phyloP scores from a whole-genome alignment of 2,113 vertebrate species.

The Eurystomus gularis region DNA sequence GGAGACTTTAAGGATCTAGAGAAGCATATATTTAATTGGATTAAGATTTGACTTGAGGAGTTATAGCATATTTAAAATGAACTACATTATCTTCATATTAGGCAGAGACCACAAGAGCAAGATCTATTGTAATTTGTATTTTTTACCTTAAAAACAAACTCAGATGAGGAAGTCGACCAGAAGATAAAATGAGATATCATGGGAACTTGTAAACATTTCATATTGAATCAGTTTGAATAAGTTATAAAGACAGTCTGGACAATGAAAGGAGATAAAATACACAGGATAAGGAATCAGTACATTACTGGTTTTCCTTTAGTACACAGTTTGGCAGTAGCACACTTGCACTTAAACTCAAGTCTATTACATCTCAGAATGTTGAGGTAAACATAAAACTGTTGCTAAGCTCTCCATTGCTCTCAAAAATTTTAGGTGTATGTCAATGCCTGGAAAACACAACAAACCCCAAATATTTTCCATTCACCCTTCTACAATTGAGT shows the following conservation, averaged over 20 bases:
- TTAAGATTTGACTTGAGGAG: constrained; percentile 42
- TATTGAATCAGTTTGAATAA: neutral
- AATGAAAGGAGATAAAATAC: neutral
- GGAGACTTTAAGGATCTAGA: constrained; percentile 14
- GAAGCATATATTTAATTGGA: constrained; percentile 55
- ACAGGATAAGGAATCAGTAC: neutral
- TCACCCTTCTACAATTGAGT: neutral
- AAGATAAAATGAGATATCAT: neutral
- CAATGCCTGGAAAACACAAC: neutral
- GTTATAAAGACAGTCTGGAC: neutral
- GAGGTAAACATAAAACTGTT: neutral
- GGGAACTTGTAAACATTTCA: neutral
- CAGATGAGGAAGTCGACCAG: neutral
- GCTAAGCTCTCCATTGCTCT: neutral
- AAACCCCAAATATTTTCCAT: neutral
- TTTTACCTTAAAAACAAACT: neutral
- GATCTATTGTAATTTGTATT: constrained; percentile 2
- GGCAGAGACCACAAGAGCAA: neutral
- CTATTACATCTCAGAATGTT: neutral
- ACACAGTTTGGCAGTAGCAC: neutral
- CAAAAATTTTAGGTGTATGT: neutral
- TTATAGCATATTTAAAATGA: neutral
- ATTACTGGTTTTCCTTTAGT: neutral
- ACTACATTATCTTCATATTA: constrained; percentile 12
- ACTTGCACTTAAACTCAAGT: neutral